Base-by-base conservation (phyloP, 2,888 invertebrate genomes). In the Drosophila austrosaltans region DNA sequence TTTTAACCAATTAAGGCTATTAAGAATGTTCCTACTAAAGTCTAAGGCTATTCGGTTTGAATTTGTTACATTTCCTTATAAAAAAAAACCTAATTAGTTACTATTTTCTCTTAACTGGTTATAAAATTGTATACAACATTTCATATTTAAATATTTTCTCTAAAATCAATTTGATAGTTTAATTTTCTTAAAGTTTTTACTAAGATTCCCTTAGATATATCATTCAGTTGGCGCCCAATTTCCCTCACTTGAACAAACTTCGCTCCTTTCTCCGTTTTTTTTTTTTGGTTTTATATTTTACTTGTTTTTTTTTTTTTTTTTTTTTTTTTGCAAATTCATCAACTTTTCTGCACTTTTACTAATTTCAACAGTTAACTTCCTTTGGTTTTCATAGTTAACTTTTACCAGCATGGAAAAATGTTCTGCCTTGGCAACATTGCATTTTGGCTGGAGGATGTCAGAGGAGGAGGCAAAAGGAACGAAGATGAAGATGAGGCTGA, bases 321-420 rank as follows among this genome's bases (percentile, higher is more conserved):
- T 76, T 10, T 7, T 48, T 25, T 48, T 80, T 76, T 77, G 77
- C 69, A 88, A 87, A 90, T 90, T 81, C 81, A 88, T 85, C 90
- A 91, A 89, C 90, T 87, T 87, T 90, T 89, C 79, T 71, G 81
- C 89, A 90, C 83, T 91, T 90, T 91, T 90, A 89, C 90, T 90
- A 90, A 90, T 91, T 91, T 90, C 82, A 85, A 87, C 85, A 87
- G 90, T 91, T 90, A 90, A 91, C 91, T 91, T 91, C 91, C 91
- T 90, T 90, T 89, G 90, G 91, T 90, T 90, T 91, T 89, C 79
- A 79, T 81, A 90, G 90, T 91, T 90, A 91, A 90, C 89, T 90
- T 90, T 89, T 79, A 78, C 86, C 82, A 89, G 81, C 87, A 89
- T 87, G 85, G 87, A 87, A 85, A 83, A 89, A 87, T 85, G 76